phyloP scores from a whole-genome alignment of 2,797 vertebrate genomes.

The Decapterus maruadsi region DNA sequence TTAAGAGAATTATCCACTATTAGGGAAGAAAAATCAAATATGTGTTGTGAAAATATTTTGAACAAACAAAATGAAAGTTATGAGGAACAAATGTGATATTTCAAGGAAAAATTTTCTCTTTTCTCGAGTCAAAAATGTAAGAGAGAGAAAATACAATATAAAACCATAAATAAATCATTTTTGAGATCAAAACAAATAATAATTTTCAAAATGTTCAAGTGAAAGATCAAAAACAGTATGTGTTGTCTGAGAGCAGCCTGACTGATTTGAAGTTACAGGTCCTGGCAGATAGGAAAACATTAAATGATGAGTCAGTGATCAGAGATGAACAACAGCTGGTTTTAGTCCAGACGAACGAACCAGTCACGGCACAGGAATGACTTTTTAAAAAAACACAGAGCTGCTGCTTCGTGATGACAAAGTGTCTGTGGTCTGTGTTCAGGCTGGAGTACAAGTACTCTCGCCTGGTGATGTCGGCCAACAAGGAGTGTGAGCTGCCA shows the following conservation, averaged over 20 bases:
- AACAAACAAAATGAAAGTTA: too few species aligned
- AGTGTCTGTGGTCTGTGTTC: constrained; percentile 45
- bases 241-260: too few species aligned
- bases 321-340: not conserved
- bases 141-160: too few species aligned
- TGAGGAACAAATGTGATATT: not conserved
- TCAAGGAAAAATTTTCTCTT: too few species aligned
- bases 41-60: too few species aligned
- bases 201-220: not conserved
- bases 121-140: too few species aligned
- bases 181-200: not conserved
- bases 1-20: too few species aligned
- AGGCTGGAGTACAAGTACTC: constrained; percentile 99
- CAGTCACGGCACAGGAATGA: not conserved
- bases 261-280: not conserved
- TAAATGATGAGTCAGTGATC: not conserved
- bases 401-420: constrained; percentile 17
- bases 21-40: too few species aligned
- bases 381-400: not conserved
- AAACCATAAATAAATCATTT: not conserved
- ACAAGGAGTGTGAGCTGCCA: constrained; percentile 95
- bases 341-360: not conserved
- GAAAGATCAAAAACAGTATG: not conserved
- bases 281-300: not conserved
- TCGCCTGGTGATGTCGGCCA: constrained; percentile 95